Percentiles rank a stretch among this genome's conserved stretches.
These are phyloP conservation scores for Seriola aureovittata DNA, from an alignment of 2,113 vertebrate species.

Conservation along the genomic window DNA sequence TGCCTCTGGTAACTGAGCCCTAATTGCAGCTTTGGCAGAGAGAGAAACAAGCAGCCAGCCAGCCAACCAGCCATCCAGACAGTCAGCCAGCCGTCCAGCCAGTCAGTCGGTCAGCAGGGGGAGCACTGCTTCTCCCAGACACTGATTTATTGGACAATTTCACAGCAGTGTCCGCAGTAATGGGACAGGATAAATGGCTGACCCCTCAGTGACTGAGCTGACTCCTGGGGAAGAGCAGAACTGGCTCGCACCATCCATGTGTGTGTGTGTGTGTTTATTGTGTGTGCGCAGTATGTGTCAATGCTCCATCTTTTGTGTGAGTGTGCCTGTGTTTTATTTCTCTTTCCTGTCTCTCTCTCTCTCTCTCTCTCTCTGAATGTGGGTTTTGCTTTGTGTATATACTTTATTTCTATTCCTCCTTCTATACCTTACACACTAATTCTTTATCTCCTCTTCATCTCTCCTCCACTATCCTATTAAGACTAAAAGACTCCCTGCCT, in stretches of 20 bases:
- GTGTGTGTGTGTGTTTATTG: conserved; percentile 27
- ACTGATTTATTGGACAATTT: conserved; percentile 89
- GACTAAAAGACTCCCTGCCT: conserved; percentile 66
- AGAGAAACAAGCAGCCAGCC: conserved; percentile 30
- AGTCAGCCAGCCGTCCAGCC: conserved; percentile 24
- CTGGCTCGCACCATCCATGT: conserved; percentile 12
- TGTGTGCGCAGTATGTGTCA: conserved; percentile 46
- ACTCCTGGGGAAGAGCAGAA: conserved; percentile 70
- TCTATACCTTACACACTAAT: conserved; percentile 1
- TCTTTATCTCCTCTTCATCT: conserved; percentile 29
- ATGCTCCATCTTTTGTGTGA: conserved; percentile 22
- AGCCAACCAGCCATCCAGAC: not conserved
- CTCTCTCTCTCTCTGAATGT: not conserved
- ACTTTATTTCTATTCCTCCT: conserved; percentile 17
- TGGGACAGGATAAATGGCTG: conserved; percentile 87
- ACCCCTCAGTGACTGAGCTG: conserved; percentile 80
- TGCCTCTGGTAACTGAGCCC: conserved; percentile 20
- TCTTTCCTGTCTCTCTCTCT: not conserved
- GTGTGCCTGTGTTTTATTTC: conserved; percentile 13
- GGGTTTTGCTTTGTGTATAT: conserved; percentile 3
- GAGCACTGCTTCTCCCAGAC: conserved; percentile 73
- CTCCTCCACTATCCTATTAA: conserved; percentile 57
- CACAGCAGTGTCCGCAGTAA: conserved; percentile 84
- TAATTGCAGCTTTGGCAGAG: conserved; percentile 63
- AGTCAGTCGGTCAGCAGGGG: conserved; percentile 65